Evolutionary conservation across 2,113 vertebrate species (phyloP), one percentile per base, ranked within the genome.

Genomic region (Sylvietta virens): DNA sequence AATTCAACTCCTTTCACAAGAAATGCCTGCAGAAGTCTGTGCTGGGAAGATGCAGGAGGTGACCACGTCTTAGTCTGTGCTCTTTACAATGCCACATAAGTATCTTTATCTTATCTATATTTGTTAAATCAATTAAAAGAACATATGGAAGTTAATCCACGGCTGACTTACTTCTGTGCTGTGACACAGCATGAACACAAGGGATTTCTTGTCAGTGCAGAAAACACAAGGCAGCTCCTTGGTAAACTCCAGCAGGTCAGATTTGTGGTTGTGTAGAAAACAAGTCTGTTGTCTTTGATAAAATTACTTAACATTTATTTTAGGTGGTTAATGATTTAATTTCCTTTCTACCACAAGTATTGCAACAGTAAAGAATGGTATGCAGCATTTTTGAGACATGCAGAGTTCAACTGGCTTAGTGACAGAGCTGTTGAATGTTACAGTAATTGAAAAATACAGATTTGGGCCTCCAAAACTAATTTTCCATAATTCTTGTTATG

Each of bases 91-190:
- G 22, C 85, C 79, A 35, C 70, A n/a, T 78, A 76, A 95, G 77
- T 35, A 77, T 86, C 90, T 92, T 95, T 95, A 91, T 93, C 94
- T 95, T 91, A 95, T 60, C 61, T 86, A 67, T 81, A 58, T 71
- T 71, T 91, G 87, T 86, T 80, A 90, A 86, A 92, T 89, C 87
- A 76, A 86, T 90, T 97, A 78, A 53, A 71, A 92, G 95, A 62
- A 83, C 87, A 96, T 95, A 96, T 92, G 96, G 95, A 87, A 96
- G 90, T 83, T 97, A 97, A 96, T 97, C 96, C 90, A 17, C 18
- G 87, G 76, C 88, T 96, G 95, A 79, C 61, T 97, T 81, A 94
- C 74, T 92, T 97, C 71, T 90, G 78, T 12, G 42, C 56, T 23
- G 58, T 65, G 82, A 27, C 86, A 69, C 6, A 6, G 53, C 37